Conservation (phyloP, 1,140 invertebrate species). For the Battus philenor region DNA sequence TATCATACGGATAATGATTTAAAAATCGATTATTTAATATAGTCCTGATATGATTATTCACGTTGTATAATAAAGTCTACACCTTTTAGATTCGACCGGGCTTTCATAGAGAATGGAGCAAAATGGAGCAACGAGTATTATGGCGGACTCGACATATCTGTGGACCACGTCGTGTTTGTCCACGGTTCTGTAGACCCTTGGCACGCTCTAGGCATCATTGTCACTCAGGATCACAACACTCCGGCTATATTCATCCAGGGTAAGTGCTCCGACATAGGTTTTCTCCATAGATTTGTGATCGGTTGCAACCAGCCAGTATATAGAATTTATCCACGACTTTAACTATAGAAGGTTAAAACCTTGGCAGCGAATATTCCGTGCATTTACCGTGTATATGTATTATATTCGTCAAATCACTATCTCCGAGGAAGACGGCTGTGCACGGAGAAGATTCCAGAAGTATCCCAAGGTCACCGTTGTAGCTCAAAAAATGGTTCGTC, state of each 20-base stretch:
- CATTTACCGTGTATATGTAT: too few relatives aligned
- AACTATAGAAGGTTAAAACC: too few relatives aligned
- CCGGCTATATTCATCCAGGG: constrained; percentile 86
- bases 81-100: constrained; percentile 75
- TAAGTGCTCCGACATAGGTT: too few relatives aligned
- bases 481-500: too few relatives aligned
- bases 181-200: constrained; percentile 96
- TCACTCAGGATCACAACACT: constrained; percentile 74
- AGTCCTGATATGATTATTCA: background rate
- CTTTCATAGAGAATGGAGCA: constrained; percentile 79
- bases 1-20: background rate
- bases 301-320: too few relatives aligned
- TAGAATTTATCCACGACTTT: too few relatives aligned
- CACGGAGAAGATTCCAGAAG: too few relatives aligned
- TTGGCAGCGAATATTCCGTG: too few relatives aligned
- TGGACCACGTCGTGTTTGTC: constrained; percentile 88
- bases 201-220: constrained; percentile 88
- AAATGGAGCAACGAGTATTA: constrained; percentile 87
- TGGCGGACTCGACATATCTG: constrained; percentile 84
- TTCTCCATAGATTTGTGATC: too few relatives aligned
- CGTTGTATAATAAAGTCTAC: constrained; percentile 5
- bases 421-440: too few relatives aligned
- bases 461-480: too few relatives aligned
- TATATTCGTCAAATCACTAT: too few relatives aligned
- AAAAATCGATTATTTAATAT: background rate